These are phyloP conservation scores for Cladorhizidae sp. DNA, from an alignment of 37 sponge, comb jelly and placozoan species.

Conservation along the genomic window DNA sequence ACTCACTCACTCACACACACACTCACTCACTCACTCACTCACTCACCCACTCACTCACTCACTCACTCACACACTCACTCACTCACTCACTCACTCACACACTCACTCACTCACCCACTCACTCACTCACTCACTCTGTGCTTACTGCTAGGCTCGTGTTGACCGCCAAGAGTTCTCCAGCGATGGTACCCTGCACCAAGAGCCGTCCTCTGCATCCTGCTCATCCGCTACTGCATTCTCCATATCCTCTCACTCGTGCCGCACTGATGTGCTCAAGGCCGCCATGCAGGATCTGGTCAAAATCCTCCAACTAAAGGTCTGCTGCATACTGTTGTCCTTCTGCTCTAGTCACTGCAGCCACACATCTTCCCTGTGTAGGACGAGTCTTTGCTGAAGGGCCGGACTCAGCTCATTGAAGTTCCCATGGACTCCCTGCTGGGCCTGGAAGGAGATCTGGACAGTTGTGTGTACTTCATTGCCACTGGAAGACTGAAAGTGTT, in stretches of 20 bases:
- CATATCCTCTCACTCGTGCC: constrained; percentile 38
- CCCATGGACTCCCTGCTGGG: constrained; percentile 43
- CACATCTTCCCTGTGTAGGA: constrained; percentile 38
- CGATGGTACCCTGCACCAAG: constrained; percentile 5
- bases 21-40: no score
- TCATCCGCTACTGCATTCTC: constrained; percentile 8
- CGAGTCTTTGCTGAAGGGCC: constrained; percentile 67
- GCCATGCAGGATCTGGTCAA: constrained; percentile 64
- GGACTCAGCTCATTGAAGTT: constrained; percentile 72
- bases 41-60: no score
- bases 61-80: no score
- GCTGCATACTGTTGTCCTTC: no score
- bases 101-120: no score
- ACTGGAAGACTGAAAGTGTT: constrained; percentile 65
- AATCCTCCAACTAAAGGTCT: constrained; percentile 65
- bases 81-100: no score
- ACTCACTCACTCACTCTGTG: no score
- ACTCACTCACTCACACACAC: no score
- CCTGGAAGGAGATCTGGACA: constrained; percentile 57
- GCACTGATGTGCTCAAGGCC: constrained; percentile 53
- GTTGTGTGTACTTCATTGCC: constrained; percentile 75
- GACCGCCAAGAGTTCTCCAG: constrained; percentile 48
- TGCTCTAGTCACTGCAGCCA: no score
- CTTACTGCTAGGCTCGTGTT: constrained; percentile 51
- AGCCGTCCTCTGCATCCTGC: not conserved